Conservation (phyloP, 2,888 invertebrate genomes). For the Synanthedon myopaeformis region DNA sequence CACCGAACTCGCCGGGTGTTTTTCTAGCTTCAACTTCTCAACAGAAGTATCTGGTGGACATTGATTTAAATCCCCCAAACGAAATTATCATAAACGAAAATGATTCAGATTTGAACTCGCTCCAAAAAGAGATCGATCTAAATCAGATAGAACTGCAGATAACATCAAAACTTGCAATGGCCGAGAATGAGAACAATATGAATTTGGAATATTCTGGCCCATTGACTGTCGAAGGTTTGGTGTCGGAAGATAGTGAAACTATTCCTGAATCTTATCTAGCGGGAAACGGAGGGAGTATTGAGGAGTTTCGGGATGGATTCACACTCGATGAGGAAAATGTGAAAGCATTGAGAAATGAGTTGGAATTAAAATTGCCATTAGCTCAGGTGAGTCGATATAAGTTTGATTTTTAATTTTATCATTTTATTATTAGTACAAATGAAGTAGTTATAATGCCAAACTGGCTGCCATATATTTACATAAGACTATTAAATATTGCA, state of each 20-base stretch:
- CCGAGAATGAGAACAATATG: slow-evolving; percentile 65
- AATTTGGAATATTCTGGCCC: slow-evolving; percentile 64
- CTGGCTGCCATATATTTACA: too few relatives aligned
- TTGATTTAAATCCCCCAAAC: slow-evolving; percentile 28
- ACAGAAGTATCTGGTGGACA: slow-evolving; percentile 47
- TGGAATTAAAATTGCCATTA: slow-evolving; percentile 77
- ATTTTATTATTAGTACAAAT: too few relatives aligned
- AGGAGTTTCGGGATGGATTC: slow-evolving; percentile 68
- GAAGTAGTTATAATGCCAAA: too few relatives aligned
- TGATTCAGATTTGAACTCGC: slow-evolving; percentile 17
- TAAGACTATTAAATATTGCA: too few relatives aligned
- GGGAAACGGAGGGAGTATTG: slow-evolving; percentile 63
- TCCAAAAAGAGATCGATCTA: slow-evolving; percentile 40
- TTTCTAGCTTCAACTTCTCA: slow-evolving; percentile 49
- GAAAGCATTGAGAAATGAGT: slow-evolving; percentile 76
- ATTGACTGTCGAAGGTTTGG: slow-evolving; percentile 40
- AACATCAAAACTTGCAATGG: slow-evolving; percentile 61
- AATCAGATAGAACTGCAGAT: slow-evolving; percentile 59
- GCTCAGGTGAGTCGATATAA: slow-evolving; percentile 61
- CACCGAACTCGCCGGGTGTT: slow-evolving; percentile 57
- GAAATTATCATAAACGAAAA: slow-evolving; percentile 16
- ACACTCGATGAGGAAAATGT: slow-evolving; percentile 78
- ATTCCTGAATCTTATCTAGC: slow-evolving; percentile 44
- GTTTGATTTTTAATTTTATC: too few relatives aligned
- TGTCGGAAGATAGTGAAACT: slow-evolving; percentile 26